phyloP scores from a whole-genome alignment of 2,797 vertebrate species.

The Lepidocolaptes lacrymiger region DNA sequence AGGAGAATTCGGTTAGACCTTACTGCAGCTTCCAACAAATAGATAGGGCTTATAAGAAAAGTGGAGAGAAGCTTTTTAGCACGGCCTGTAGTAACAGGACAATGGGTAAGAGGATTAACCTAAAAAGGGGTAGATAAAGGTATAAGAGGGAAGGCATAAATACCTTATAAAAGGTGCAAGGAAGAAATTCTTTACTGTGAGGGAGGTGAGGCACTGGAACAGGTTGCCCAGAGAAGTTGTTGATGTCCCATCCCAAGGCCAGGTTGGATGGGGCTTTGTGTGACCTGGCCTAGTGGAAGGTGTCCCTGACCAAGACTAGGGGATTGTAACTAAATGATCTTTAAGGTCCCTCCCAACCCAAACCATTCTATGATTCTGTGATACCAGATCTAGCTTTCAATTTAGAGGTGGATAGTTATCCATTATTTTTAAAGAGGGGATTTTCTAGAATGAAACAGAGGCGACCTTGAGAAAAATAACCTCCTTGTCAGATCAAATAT shows the following conservation, averaged over 20 bases:
- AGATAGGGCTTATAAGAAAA: background rate
- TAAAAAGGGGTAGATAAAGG: background rate
- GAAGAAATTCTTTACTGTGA: background rate
- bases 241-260: background rate
- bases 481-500: background rate
- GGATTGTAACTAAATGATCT: rapidly evolving
- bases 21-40: background rate
- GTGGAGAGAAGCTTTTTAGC: background rate
- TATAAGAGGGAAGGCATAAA: background rate
- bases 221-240: background rate
- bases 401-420: background rate
- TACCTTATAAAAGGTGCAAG: background rate
- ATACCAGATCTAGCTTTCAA: background rate
- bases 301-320: background rate
- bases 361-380: background rate
- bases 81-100: background rate
- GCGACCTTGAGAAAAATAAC: background rate
- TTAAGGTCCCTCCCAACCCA: background rate
- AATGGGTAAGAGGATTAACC: rapidly evolving
- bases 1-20: rapidly evolving
- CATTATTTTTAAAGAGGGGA: background rate
- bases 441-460: background rate
- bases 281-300: background rate
- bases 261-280: background rate
- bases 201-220: background rate